Conservation (phyloP, 2,888 invertebrate species). For the Cosmorhoe ocellata region DNA sequence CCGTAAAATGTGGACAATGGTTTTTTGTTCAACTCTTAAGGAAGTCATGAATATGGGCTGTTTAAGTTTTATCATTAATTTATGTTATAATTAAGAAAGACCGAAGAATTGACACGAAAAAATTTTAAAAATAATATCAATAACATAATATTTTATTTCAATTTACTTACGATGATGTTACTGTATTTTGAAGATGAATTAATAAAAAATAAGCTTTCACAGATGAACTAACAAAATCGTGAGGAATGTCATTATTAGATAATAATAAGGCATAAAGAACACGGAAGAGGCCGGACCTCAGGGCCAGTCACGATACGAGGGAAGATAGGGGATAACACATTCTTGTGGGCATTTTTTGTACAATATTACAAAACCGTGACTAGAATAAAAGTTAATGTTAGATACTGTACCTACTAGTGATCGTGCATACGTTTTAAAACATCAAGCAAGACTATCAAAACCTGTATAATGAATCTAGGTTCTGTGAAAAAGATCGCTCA, state of each 20-base stretch:
- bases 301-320: conserved; percentile 20
- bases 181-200: too few relatives aligned
- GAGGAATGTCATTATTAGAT: conserved; percentile 22
- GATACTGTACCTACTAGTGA: not conserved
- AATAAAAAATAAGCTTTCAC: not conserved
- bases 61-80: not conserved
- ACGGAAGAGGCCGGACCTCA: conserved; percentile 16
- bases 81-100: too few relatives aligned
- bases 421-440: not conserved
- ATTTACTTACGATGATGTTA: too few relatives aligned
- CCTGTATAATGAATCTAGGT: too few relatives aligned
- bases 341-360: conserved; percentile 20
- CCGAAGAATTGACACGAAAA: not conserved
- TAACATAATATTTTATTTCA: too few relatives aligned
- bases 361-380: conserved; percentile 8
- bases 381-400: not conserved
- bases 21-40: conserved; percentile 8
- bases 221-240: conserved; percentile 1
- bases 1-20: conserved; percentile 20
- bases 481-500: too few relatives aligned
- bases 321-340: conserved; percentile 14
- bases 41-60: not conserved
- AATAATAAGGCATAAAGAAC: conserved; percentile 23
- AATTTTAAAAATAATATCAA: too few relatives aligned
- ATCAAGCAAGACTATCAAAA: too few relatives aligned